Evolutionary conservation across 37 sponge, comb jelly and placozoan genomes (phyloP), one percentile per base, ranked within the genome.

Genomic region (Aphrocallistes beatrix): DNA sequence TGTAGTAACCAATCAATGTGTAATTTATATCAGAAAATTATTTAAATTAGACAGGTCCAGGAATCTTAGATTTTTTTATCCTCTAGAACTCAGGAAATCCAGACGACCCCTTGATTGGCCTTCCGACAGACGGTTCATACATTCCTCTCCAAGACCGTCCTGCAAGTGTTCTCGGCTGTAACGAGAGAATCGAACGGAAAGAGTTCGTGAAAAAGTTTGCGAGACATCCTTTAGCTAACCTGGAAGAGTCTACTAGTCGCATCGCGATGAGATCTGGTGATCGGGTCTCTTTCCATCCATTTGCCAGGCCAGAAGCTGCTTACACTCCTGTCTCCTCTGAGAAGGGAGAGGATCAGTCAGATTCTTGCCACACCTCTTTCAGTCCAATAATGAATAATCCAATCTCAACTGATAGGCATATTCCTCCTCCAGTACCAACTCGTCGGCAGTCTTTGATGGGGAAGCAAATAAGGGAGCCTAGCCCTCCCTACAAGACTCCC

Each of bases 91-190:
- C n/a, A 25, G 28, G 21, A 60, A 30, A 28, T 13, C n/a, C 75
- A 3, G 10, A 19, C 21, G 75, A 60, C 75, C 10, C 28, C 10
- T 25, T 6, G 6, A 25, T 13, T 6, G 75, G 75, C 10, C n/a
- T 60, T 13, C 75, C 75, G 28, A 60, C 75, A 32, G 75, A 60
- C 34, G 75, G 75, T 6, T 60, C 75, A 60, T 60, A 60, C 75
- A 60, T 60, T 60, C 75, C 75, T 60, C 75, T 60, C 8, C 10
- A 60, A 19, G 75, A 60, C 34, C 10, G 75, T 25, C n/a, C 75
- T 13, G 75, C 75, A 3, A 60, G 75, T 30, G 75, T 60, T 13
- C 75, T 60, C n/a, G 75, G 75, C 75, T 60, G 75, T 60, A 60
- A 13, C 34, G 75, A 60, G 75, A 28, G 75, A 19, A 60, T 60